These are phyloP conservation scores for Teleogryllus occipitalis DNA, from an alignment of 1,140 invertebrate species.

Conservation along the genomic window DNA sequence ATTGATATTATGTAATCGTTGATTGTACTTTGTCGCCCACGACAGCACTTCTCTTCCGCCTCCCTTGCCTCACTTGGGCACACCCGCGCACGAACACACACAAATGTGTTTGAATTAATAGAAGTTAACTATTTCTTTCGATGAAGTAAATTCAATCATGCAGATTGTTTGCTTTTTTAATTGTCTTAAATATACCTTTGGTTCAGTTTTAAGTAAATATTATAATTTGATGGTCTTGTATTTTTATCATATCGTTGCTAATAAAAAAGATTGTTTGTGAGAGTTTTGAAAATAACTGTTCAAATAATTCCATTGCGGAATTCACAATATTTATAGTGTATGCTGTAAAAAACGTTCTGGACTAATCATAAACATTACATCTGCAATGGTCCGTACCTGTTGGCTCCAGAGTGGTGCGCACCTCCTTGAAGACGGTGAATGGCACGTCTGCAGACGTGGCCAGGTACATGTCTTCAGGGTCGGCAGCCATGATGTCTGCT, in stretches of 20 bases:
- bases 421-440: constrained; percentile 56
- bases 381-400: constrained; percentile 33
- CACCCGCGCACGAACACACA: too few relatives aligned
- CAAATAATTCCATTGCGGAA: background rate
- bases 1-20: too few relatives aligned
- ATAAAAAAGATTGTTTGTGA: background rate
- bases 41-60: too few relatives aligned
- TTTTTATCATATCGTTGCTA: background rate
- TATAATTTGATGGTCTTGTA: background rate
- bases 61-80: too few relatives aligned
- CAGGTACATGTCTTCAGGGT: constrained; percentile 78
- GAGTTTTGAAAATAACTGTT: background rate
- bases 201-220: background rate
- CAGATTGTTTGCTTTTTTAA: too few relatives aligned
- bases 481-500: constrained; percentile 70
- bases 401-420: constrained; percentile 52
- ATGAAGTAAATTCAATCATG: too few relatives aligned
- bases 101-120: too few relatives aligned
- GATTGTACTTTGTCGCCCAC: too few relatives aligned
- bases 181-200: too few relatives aligned
- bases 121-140: too few relatives aligned
- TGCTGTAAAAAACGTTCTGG: background rate
- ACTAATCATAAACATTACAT: constrained; percentile 25
- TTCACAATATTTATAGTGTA: background rate
- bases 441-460: constrained; percentile 57